Conservation (phyloP, 1,140 invertebrate genomes). For the Drosophila parabipectinata region DNA sequence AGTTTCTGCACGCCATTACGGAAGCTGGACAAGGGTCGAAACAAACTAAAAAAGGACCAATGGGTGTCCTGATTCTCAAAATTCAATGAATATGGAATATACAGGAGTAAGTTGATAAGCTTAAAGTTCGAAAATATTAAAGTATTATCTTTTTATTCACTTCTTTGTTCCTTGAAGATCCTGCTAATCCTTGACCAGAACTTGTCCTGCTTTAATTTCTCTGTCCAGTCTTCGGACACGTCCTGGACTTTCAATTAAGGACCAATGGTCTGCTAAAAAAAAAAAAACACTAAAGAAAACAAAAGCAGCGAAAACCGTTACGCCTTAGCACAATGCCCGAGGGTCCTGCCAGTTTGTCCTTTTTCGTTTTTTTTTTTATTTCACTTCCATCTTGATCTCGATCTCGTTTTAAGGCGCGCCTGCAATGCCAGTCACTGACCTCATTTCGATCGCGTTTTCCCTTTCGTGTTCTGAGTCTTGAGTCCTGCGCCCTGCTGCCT, state of each 20-base stretch:
- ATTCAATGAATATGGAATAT: not conserved
- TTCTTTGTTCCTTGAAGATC: conserved; percentile 5
- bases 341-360: conserved; percentile 39
- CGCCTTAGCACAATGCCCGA: conserved; percentile 49
- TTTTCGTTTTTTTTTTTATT: conserved; percentile 4
- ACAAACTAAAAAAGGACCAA: conserved; percentile 43
- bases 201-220: conserved; percentile 40
- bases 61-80: not conserved
- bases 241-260: conserved; percentile 29
- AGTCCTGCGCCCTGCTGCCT: not conserved
- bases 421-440: conserved; percentile 67
- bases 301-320: conserved; percentile 47
- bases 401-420: conserved; percentile 27
- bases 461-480: not conserved
- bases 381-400: conserved; percentile 2
- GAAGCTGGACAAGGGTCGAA: conserved; percentile 29
- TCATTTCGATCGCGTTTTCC: conserved; percentile 64
- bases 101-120: too few species aligned
- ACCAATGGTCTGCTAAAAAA: not conserved
- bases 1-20: conserved; percentile 43
- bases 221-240: conserved; percentile 33
- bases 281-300: conserved; percentile 3
- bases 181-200: conserved; percentile 41
- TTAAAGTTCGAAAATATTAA: too few species aligned
- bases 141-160: not conserved